Base-by-base conservation (phyloP, 2,797 vertebrate genomes). In the Anniella stebbinsi region DNA sequence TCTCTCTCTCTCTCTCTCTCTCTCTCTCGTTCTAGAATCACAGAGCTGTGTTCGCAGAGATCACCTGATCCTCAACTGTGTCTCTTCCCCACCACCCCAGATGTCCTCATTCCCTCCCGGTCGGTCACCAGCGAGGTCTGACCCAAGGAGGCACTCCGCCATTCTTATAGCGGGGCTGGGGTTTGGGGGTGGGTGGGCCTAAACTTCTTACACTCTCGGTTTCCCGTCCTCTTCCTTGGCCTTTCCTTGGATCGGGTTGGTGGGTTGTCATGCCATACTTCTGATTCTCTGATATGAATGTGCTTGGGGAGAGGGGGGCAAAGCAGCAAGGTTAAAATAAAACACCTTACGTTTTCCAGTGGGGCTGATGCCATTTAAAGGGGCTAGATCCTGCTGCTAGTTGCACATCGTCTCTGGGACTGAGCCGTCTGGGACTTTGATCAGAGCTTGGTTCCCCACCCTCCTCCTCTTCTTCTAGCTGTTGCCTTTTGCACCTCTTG, bases 61-160 rank as follows among this genome's bases (percentile, higher is more conserved):
- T 98, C 98, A 98, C 98, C 97, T 98, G 98, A 99, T 97, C 97
- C 98, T 97, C 98, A 98, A 97, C 98, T 98, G 96, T 96, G 97
- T 97, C 97, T 95, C 93, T 95, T 97, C 97, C 98, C 97, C 95
- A 92, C 97, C 97, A 97, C 98, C 95, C 97, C 97, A 93, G 96
- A 98, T 97, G 98, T 98, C 95, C 97, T 98, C 95, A 95, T 98
- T 93, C 94, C 98, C 95, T 98, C 98, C 96, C 97, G 97, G 96
- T 98, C 98, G 88, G 97, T 98, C 95, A 98, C 98, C 98, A 97
- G 95, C 97, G 97, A 98, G 97, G 98, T 98, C 95, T 98, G 95
- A 96, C 92, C 94, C 72, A 80, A 66, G 96, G 97, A 97, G 97
- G 96, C 96, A 96, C 96, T 96, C 97, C 85, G 45, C 73, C 25